Conservation (phyloP, 2,113 vertebrate genomes). For the Crocuta crocuta region DNA sequence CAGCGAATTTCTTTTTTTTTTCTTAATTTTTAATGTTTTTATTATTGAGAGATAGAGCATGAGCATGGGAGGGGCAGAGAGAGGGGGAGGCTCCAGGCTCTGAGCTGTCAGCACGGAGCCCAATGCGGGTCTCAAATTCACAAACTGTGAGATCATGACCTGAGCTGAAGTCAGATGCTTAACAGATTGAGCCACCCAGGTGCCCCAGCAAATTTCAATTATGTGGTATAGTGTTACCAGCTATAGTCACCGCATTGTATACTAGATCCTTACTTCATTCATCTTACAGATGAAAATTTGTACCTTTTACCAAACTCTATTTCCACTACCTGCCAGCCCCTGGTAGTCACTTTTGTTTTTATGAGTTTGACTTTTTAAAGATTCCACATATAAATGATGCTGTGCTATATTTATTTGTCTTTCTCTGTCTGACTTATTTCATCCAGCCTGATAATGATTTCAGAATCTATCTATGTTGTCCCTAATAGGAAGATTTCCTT, state of each 20-base stretch:
- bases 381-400: not conserved
- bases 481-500: not conserved
- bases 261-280: not conserved
- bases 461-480: not conserved
- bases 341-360: not conserved
- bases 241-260: not conserved
- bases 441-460: not conserved
- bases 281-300: not conserved
- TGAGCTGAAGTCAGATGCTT: too few relatives aligned
- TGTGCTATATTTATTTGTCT: not conserved
- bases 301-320: not conserved
- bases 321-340: not conserved
- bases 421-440: not conserved
- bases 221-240: not conserved
- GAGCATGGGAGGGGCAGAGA: too few relatives aligned
- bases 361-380: not conserved
- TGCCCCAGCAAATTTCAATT: not conserved
- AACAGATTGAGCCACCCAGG: too few relatives aligned
- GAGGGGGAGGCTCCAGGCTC: too few relatives aligned
- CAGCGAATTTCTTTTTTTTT: not conserved
- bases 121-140: too few relatives aligned
- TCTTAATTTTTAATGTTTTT: too few relatives aligned
- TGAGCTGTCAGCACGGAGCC: too few relatives aligned
- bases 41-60: too few relatives aligned
- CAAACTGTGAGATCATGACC: too few relatives aligned